These are phyloP conservation scores for Nyctereutes procyonoides DNA, from an alignment of 2,113 vertebrate species.

Conservation along the genomic window DNA sequence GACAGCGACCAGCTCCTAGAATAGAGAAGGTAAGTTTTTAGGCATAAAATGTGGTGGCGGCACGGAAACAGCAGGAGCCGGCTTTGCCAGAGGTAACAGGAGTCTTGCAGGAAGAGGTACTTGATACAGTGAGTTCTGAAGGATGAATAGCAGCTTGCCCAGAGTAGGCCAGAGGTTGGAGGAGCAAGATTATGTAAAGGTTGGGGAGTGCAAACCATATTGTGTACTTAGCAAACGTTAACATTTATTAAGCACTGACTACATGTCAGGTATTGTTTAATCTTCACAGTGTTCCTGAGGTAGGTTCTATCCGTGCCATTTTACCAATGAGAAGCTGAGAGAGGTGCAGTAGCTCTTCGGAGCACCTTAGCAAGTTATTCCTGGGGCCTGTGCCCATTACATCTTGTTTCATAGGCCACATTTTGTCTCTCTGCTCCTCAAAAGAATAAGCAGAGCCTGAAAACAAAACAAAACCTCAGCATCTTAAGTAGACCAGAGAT, in stretches of 20 bases:
- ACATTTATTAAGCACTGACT: neutral
- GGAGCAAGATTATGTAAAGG: neutral
- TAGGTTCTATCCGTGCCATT: neutral
- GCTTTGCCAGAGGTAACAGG: neutral
- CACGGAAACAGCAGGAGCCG: neutral
- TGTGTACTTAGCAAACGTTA: neutral
- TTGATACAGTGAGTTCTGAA: neutral
- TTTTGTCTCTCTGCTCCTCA: neutral
- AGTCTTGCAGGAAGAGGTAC: neutral
- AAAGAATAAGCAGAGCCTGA: neutral
- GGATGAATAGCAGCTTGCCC: neutral
- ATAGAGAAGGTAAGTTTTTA: conserved; percentile 19
- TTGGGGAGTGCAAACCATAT: neutral
- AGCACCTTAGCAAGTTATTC: neutral
- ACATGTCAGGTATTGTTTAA: neutral
- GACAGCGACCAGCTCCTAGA: conserved; percentile 74
- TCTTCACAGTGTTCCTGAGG: neutral
- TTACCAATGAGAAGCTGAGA: neutral
- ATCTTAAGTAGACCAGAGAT: neutral
- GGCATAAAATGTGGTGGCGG: neutral
- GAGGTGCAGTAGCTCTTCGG: neutral
- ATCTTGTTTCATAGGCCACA: neutral
- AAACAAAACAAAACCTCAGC: neutral
- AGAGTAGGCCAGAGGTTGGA: neutral
- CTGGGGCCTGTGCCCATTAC: neutral